Base-by-base conservation (phyloP, 2,797 vertebrate genomes). In the Etheostoma perlongum region DNA sequence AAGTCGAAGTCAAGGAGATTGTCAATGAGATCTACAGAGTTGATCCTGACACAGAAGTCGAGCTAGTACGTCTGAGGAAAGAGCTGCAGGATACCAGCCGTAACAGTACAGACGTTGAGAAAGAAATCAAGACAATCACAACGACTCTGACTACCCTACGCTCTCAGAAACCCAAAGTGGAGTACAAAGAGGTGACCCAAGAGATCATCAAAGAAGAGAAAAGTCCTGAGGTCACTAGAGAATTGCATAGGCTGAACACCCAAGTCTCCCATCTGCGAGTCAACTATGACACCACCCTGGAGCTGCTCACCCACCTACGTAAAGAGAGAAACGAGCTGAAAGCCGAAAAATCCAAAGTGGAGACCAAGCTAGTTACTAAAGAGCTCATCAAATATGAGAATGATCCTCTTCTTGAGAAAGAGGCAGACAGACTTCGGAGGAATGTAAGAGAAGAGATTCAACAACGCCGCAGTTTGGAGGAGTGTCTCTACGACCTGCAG, bases 171-270 rank as follows among this genome's bases (percentile, higher is more conserved):
- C 97, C 97, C n/a, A 91, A 89, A 21, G 93, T 98, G 49, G 97
- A 99, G 82, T 94, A 96, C 86, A 97, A 96, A 81, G 96, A 99
- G 78, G 93, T 97, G 63, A 96, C 94, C 40, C 95, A 94, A 81
- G 97, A 99, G 83, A 94, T 99, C 49, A 94, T 99, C 74, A 97
- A 95, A 87, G 95, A 97, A 16, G 97, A 99, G 80, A 96, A 92
- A 85, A 99, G 92, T 78, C 98, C 98, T 0, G 98, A 99, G 90
- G 94, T 97, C 21, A 79, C 96, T 30, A 94, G 96, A 70, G 98
- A 99, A 77, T 91, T 97, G 0, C 96, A 96, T 76, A 95, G 94
- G 81, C 91, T 99, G 74, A 97, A 92, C 66, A 95, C 96, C 42
- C 96, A 97, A 83, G 92, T 96, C 14, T 94, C 95, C 0, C 95